Conservation (phyloP, 2,888 invertebrate genomes). For the Lithophane socia region DNA sequence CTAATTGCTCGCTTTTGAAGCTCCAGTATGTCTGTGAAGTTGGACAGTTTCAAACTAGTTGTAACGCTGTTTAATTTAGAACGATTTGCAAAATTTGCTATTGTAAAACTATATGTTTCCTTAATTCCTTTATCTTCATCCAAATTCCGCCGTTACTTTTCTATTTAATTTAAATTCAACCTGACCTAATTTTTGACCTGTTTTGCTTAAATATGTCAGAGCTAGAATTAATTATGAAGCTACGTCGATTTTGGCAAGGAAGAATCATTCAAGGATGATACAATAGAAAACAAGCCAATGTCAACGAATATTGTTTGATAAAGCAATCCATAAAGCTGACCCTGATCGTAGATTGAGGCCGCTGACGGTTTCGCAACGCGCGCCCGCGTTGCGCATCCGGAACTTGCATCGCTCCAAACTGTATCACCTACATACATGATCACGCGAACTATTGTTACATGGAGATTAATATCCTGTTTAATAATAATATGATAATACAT, state of each 20-base stretch:
- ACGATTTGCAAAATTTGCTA: not conserved
- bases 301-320: constrained; percentile 61
- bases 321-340: constrained; percentile 65
- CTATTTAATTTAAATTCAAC: not conserved
- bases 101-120: not conserved
- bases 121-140: not conserved
- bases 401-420: constrained; percentile 64
- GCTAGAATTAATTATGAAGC: constrained; percentile 1
- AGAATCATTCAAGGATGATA: constrained; percentile 18
- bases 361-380: constrained; percentile 64
- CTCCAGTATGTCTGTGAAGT: constrained; percentile 41
- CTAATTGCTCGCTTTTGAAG: constrained; percentile 67
- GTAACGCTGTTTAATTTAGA: constrained; percentile 5
- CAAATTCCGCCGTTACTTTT: not conserved
- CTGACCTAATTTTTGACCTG: not conserved
- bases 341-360: constrained; percentile 68
- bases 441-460: constrained; percentile 61
- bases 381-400: constrained; percentile 63
- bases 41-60: constrained; percentile 12
- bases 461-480: constrained; percentile 54
- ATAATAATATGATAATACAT: constrained; percentile 34
- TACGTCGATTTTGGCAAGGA: constrained; percentile 7
- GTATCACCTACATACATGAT: constrained; percentile 65
- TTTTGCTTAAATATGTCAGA: not conserved
- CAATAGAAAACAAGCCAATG: constrained; percentile 52